phyloP scores from a whole-genome alignment of 1,140 invertebrate genomes.

The Lordiphosa clarofinis region DNA sequence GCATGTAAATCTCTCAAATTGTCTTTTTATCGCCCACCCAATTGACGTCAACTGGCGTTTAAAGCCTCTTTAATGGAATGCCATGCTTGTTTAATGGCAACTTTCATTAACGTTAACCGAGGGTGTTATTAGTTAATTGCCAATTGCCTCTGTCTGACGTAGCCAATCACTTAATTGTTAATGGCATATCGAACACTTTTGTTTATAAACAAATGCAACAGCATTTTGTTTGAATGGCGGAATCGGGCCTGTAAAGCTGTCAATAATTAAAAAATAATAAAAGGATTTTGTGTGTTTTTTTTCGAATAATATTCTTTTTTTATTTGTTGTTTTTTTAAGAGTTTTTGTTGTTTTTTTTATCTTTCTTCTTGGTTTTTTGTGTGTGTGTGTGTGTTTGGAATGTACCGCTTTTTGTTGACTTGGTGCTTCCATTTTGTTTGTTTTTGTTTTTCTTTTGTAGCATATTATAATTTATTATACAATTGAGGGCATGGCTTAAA shows the following conservation, averaged over 20 bases:
- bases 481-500: constrained; percentile 75
- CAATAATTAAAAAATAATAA: constrained; percentile 73
- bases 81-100: constrained; percentile 57
- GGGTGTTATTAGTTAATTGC: constrained; percentile 67
- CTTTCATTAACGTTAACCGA: constrained; percentile 51
- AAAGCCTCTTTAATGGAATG: constrained; percentile 33
- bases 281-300: constrained; percentile 46
- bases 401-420: constrained; percentile 68
- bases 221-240: not conserved
- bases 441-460: constrained; percentile 28
- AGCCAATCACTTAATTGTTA: constrained; percentile 61
- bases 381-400: constrained; percentile 46
- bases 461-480: constrained; percentile 73
- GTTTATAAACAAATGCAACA: constrained; percentile 54
- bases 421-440: constrained; percentile 54
- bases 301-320: constrained; percentile 76
- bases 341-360: constrained; percentile 56
- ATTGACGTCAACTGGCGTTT: constrained; percentile 30
- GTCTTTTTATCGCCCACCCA: constrained; percentile 28
- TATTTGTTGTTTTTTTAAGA: constrained; percentile 65
- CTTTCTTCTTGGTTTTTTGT: constrained; percentile 67
- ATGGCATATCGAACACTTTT: constrained; percentile 72
- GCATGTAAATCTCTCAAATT: constrained; percentile 37
- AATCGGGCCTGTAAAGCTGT: constrained; percentile 56
- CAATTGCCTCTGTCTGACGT: constrained; percentile 35